phyloP scores from a whole-genome alignment of 2,797 vertebrate species.

The Sandelia bainsii region DNA sequence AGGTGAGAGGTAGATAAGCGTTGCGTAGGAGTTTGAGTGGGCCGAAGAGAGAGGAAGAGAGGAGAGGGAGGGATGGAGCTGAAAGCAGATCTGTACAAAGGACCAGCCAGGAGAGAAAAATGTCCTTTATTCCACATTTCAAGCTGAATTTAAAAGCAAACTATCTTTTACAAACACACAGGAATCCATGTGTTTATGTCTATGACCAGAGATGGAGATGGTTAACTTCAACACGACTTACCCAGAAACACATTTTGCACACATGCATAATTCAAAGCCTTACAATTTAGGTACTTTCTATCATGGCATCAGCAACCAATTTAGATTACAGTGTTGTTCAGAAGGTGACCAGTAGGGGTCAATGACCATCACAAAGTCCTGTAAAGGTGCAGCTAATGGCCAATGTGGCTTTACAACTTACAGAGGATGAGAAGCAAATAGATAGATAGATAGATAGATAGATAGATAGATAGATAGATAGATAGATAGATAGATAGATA shows the following conservation, averaged over 20 bases:
- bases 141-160: conserved; percentile 27
- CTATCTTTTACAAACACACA: neutral
- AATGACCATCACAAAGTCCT: conserved; percentile 61
- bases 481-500: neutral
- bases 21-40: conserved; percentile 78
- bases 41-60: conserved; percentile 61
- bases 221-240: neutral
- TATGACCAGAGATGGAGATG: neutral
- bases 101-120: conserved; percentile 54
- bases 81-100: conserved; percentile 66
- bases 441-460: conserved; percentile 18
- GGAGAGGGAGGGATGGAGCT: conserved; percentile 57
- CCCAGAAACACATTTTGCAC: neutral
- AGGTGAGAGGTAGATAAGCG: conserved; percentile 76
- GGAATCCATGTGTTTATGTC: neutral
- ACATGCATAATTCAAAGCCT: neutral
- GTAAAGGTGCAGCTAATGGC: neutral
- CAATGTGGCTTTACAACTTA: neutral
- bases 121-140: conserved; percentile 33
- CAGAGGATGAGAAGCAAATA: conserved; percentile 13
- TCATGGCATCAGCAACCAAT: conserved; percentile 2
- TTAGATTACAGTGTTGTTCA: conserved; percentile 48
- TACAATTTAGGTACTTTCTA: neutral
- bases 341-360: conserved; percentile 75
- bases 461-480: conserved; percentile 7